Evolutionary conservation across 2,888 invertebrate species (phyloP).

Genomic region (Trisateles emortualis): DNA sequence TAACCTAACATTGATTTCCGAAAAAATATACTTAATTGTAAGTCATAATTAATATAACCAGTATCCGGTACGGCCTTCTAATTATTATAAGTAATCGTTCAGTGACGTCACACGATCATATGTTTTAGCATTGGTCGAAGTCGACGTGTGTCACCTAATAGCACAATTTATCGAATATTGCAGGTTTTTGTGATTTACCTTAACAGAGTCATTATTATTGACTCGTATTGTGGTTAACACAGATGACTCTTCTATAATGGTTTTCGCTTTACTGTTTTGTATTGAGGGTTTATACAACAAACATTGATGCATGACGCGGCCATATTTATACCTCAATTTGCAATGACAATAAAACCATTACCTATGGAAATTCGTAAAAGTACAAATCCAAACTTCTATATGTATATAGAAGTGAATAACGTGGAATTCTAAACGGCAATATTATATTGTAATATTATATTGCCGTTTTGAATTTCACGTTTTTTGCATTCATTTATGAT

Average conservation of each 20-base stretch:
- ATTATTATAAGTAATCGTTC: slow-evolving; percentile 20
- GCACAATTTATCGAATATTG: slow-evolving; percentile 19
- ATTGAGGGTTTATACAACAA: background rate
- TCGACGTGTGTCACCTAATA: slow-evolving; percentile 33
- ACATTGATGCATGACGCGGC: slow-evolving; percentile 1
- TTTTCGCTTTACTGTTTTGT: slow-evolving; percentile 13
- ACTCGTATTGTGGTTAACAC: slow-evolving; percentile 29
- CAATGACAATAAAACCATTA: background rate
- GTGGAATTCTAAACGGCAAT: too few relatives aligned
- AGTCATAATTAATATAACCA: slow-evolving; percentile 23
- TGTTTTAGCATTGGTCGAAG: slow-evolving; percentile 33
- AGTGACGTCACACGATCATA: slow-evolving; percentile 30
- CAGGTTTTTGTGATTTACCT: slow-evolving; percentile 47
- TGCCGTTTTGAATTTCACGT: background rate
- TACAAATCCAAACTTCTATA: too few relatives aligned
- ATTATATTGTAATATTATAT: background rate
- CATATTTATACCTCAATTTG: slow-evolving; percentile 1
- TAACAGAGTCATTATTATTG: slow-evolving; percentile 25
- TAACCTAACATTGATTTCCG: slow-evolving; percentile 19
- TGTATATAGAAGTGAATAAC: too few relatives aligned
- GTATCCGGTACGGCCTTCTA: slow-evolving; percentile 37
- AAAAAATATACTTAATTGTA: slow-evolving; percentile 15
- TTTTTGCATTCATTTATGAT: background rate
- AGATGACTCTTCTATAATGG: slow-evolving; percentile 23
- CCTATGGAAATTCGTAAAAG: background rate